Evolutionary conservation across 1,140 invertebrate species (phyloP), one percentile per base, ranked within the genome.

Genomic region (Brachionus rubens): DNA sequence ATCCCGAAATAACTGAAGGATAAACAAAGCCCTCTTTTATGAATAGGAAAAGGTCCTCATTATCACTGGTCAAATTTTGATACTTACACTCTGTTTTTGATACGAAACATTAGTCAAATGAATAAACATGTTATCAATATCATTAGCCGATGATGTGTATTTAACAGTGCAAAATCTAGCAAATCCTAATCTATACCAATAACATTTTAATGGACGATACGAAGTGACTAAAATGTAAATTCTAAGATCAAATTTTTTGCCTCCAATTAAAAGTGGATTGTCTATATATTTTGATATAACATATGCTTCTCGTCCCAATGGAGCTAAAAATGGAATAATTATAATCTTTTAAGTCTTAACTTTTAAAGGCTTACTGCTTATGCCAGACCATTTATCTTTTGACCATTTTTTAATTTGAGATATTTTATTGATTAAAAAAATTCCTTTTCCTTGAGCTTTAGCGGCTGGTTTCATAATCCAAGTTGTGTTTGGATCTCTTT

Each of bases 401-500:
- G 86, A 86, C 86, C 86, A 87, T 77, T 86, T 86, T 79, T 87
- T 87, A n/a, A 87, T 77, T 79, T 87, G 86, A 19, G 85, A 86
- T 28, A 87, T 80, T 82, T 86, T 87, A 79, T 87, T 87, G 67
- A 89, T 88, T 21, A 89, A 82, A 80, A 89, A 89, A 70, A 89
- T 89, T 6, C 86, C 86, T 79, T 85, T 83, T 33, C 86, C 86
- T 79, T 86, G 80, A 56, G 86, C 86, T 84, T 85, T 85, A 50
- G 92, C 93, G 82, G 92, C 94, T 0, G 94, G 94, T 82, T 96
- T 97, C 91, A 97, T 95, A 75, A 97, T 97, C 93, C 93, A 97
- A 0, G 93, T 95, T 76, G 91, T 92, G 78, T 92, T 89, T 0
- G 93, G 93, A 75, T 91, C 91, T 82, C 93, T 94, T 33, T 87